A percentile compares a stretch with the other conserved stretches of the same genome.
These are phyloP conservation scores for Cheumatopsyche charites DNA, from an alignment of 1,140 invertebrate genomes.

Conservation along the genomic window DNA sequence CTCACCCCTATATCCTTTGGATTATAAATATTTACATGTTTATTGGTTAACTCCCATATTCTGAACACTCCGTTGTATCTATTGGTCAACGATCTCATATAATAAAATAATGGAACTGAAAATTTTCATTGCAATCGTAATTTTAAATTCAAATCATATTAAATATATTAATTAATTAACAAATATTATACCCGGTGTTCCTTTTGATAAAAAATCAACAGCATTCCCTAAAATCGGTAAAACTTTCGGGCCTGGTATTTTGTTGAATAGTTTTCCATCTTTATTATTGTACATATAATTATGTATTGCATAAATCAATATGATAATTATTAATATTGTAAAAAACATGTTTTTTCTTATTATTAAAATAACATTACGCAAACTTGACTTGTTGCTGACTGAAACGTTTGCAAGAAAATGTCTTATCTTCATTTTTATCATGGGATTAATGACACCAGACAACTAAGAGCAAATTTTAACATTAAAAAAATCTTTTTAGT, in stretches of 20 bases:
- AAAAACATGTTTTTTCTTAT: slow-evolving; percentile 11
- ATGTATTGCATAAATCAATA: slow-evolving; percentile 9
- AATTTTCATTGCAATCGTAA: background rate
- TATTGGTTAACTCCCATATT: slow-evolving; percentile 39
- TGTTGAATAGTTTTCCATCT: slow-evolving; percentile 46
- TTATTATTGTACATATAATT: slow-evolving; percentile 9
- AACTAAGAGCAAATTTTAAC: too few relatives aligned
- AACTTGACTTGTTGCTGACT: too few relatives aligned
- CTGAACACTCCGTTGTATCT: slow-evolving; percentile 40
- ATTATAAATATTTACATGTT: slow-evolving; percentile 38
- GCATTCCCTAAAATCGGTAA: slow-evolving; percentile 49
- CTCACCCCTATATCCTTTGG: slow-evolving; percentile 46
- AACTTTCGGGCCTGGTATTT: slow-evolving; percentile 50
- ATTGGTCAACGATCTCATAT: slow-evolving; percentile 27
- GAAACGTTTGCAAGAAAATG: too few relatives aligned
- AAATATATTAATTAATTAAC: slow-evolving; percentile 5
- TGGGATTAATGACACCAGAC: too few relatives aligned
- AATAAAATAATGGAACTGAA: slow-evolving; percentile 43
- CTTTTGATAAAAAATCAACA: slow-evolving; percentile 50
- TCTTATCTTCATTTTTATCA: too few relatives aligned
- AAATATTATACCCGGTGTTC: slow-evolving; percentile 50
- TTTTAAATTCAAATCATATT: too few relatives aligned
- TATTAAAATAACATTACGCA: too few relatives aligned
- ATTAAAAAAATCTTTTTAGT: too few relatives aligned
- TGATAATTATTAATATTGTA: background rate